These are phyloP conservation scores for Apteryx owenii DNA, from an alignment of 2,113 vertebrate genomes.

Conservation along the genomic window DNA sequence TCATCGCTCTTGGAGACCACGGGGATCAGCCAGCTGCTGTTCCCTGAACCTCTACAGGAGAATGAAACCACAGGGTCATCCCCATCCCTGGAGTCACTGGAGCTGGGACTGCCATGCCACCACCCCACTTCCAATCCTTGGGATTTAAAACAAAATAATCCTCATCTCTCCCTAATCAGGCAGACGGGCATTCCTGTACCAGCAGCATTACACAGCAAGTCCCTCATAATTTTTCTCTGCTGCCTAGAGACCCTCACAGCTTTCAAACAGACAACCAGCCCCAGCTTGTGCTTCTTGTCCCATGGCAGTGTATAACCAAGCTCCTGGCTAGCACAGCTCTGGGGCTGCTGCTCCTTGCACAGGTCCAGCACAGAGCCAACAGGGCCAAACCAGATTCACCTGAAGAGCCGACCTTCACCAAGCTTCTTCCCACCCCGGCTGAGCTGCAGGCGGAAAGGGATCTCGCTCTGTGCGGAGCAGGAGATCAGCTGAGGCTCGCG, in stretches of 20 bases:
- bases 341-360: accelerated
- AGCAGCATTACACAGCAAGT: accelerated
- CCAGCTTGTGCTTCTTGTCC: no score
- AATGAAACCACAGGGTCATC: neutral
- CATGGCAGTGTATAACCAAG: no score
- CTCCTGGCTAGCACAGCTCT: neutral
- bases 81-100: no score
- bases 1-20: constrained; percentile 80
- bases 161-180: no score
- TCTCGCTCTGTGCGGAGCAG: constrained; percentile 85
- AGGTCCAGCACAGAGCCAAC: neutral
- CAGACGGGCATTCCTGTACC: neutral
- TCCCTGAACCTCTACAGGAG: constrained; percentile 77
- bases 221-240: neutral
- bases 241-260: neutral
- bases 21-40: constrained; percentile 88
- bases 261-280: neutral
- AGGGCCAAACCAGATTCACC: constrained; percentile 74
- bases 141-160: no score
- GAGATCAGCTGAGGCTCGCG: constrained; percentile 80
- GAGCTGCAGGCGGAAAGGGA: constrained; percentile 88
- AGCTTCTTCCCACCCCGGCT: constrained; percentile 76
- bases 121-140: neutral
- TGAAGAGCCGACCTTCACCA: constrained; percentile 80
- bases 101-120: neutral